Percentiles rank a stretch among this genome's conserved stretches.
Evolutionary conservation across 2,797 vertebrate species (phyloP).

Genomic region (Poeciliopsis gracilis): DNA sequence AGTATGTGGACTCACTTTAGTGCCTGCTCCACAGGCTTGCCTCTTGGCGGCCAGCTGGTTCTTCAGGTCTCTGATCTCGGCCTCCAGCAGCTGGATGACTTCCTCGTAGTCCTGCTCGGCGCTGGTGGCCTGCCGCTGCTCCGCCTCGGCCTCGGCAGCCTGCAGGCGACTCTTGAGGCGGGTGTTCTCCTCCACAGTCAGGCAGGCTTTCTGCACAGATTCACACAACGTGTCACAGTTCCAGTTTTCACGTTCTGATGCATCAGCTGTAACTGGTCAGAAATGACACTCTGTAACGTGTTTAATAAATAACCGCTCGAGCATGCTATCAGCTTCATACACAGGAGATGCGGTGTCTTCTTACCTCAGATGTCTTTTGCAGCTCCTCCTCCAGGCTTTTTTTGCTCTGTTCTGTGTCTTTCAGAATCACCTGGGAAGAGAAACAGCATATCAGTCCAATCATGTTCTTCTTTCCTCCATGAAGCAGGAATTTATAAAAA

Average conservation of each 20-base stretch:
- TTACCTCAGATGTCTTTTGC: conserved; percentile 87
- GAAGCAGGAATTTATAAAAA: neutral
- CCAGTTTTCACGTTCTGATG: neutral
- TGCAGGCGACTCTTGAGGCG: conserved; percentile 85
- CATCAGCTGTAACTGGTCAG: neutral
- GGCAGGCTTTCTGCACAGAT: conserved; percentile 79
- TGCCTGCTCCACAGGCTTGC: conserved; percentile 67
- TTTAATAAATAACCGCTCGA: neutral
- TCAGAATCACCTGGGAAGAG: conserved; percentile 82
- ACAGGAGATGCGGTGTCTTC: neutral
- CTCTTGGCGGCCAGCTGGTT: conserved; percentile 82
- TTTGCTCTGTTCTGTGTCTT: conserved; percentile 87
- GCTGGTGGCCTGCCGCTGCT: conserved; percentile 78
- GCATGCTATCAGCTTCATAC: neutral
- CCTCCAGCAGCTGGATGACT: conserved; percentile 90
- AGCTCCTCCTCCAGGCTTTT: conserved; percentile 87
- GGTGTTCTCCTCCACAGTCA: conserved; percentile 85
- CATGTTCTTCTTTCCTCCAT: neutral
- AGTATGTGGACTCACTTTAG: conserved; percentile 56
- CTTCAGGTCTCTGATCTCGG: conserved; percentile 91
- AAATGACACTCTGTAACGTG: neutral
- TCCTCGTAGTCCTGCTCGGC: conserved; percentile 93
- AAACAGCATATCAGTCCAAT: conserved; percentile 33
- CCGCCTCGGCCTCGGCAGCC: conserved; percentile 75
- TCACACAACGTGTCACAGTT: neutral